Evolutionary conservation across 2,113 vertebrate species (phyloP).

Genomic region (Phylloscopus whistleri): DNA sequence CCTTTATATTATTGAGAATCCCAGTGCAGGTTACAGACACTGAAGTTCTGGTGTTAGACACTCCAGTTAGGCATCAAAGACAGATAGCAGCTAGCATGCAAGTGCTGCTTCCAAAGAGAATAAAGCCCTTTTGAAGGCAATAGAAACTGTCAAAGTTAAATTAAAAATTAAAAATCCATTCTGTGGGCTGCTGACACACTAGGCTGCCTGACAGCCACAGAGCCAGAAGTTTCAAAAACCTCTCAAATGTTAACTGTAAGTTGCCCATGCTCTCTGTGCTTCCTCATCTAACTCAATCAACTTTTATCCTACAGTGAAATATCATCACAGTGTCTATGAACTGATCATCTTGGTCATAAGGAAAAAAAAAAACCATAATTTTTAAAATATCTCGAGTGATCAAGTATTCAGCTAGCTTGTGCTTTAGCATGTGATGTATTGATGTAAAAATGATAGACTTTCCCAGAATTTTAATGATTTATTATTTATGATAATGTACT

Average conservation of each 20-base stretch:
- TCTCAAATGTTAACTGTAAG: background rate
- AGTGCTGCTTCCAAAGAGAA: slow-evolving; percentile 50
- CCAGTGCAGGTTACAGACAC: background rate
- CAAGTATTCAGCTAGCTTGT: background rate
- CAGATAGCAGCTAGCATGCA: slow-evolving; percentile 4
- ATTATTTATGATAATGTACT: slow-evolving; percentile 18
- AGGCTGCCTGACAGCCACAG: background rate
- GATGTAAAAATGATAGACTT: background rate
- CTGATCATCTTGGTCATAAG: background rate
- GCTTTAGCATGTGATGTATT: background rate
- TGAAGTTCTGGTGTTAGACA: background rate
- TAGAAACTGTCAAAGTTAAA: slow-evolving; percentile 38
- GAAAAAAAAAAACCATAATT: background rate
- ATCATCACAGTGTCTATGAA: background rate
- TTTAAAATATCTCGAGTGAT: background rate
- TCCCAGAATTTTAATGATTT: background rate
- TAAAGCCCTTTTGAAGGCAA: slow-evolving; percentile 59
- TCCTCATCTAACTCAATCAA: background rate
- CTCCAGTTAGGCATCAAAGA: slow-evolving; percentile 14
- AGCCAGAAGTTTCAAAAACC: background rate
- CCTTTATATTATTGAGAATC: background rate
- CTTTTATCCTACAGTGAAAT: background rate
- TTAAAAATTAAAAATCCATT: slow-evolving; percentile 53
- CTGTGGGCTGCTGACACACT: slow-evolving; percentile 18
- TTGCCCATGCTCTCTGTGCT: background rate